A percentile compares a stretch with the other conserved stretches of the same genome.
These are phyloP conservation scores for Cosmopolites sordidus DNA, from an alignment of 2,888 invertebrate species.

Conservation along the genomic window DNA sequence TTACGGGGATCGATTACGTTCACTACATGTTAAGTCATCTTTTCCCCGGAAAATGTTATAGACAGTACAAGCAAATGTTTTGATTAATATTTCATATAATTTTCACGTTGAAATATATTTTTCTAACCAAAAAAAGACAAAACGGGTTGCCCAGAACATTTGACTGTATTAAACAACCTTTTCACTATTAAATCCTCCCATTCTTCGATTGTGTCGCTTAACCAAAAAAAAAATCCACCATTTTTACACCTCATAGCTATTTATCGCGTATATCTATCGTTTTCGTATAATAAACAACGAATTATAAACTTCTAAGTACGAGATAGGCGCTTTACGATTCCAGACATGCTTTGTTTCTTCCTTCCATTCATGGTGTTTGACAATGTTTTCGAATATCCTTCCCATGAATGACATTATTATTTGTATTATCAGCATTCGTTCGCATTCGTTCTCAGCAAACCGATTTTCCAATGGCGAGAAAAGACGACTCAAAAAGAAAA, in stretches of 20 bases:
- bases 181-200: no score
- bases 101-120: no score
- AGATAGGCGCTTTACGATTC: slow-evolving; percentile 40
- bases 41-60: no score
- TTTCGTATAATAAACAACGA: slow-evolving; percentile 37
- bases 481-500: slow-evolving; percentile 21
- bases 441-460: slow-evolving; percentile 15
- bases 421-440: slow-evolving; percentile 25
- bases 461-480: slow-evolving; percentile 20
- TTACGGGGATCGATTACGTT: no score
- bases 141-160: no score
- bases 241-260: slow-evolving; percentile 10
- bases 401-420: slow-evolving; percentile 39
- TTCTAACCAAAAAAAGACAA: no score
- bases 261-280: slow-evolving; percentile 27
- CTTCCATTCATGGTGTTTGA: slow-evolving; percentile 44
- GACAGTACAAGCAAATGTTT: no score
- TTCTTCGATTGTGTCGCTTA: no score
- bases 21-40: no score
- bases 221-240: not conserved
- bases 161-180: no score
- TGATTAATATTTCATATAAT: no score
- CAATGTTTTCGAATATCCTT: slow-evolving; percentile 39
- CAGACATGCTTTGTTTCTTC: slow-evolving; percentile 44
- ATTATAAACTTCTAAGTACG: slow-evolving; percentile 37